Evolutionary conservation across 64 coral and sea anemone species (phyloP).

Genomic region (Porites australiensis): DNA sequence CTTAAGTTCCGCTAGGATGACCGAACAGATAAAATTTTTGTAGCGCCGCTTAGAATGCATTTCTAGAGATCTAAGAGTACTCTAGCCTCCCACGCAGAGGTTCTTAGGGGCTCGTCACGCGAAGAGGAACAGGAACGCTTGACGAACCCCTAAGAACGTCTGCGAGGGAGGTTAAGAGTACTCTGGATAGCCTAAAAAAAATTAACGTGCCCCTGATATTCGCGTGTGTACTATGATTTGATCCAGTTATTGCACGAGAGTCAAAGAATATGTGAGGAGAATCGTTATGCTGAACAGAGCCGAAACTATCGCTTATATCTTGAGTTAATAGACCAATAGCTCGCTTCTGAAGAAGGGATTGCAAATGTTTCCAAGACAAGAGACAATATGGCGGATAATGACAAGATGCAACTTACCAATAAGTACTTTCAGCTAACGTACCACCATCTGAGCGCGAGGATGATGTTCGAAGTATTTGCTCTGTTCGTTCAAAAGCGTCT

Average conservation of each 20-base stretch:
- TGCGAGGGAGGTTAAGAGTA: too few species aligned
- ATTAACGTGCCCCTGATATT: too few species aligned
- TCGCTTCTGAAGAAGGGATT: not conserved
- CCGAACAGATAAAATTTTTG: too few species aligned
- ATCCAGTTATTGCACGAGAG: not conserved
- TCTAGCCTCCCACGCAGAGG: too few species aligned
- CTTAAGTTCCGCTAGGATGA: too few species aligned
- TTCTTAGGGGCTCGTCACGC: too few species aligned
- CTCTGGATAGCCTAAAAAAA: too few species aligned
- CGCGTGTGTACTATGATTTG: too few species aligned
- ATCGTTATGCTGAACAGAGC: not conserved
- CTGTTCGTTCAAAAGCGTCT: conserved; percentile 33
- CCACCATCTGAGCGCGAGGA: not conserved
- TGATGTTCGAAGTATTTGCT: conserved; percentile 31
- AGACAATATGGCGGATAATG: conserved; percentile 6
- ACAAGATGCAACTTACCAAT: not conserved
- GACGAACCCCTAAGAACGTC: too few species aligned
- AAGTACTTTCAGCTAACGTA: not conserved
- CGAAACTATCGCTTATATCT: not conserved
- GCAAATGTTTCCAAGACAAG: not conserved
- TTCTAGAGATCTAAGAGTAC: too few species aligned
- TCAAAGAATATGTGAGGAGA: not conserved
- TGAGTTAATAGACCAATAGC: conserved; percentile 10
- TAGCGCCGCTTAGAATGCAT: too few species aligned
- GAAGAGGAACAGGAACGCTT: too few species aligned